Percentiles rank a stretch among this genome's conserved stretches.
phyloP scores from a whole-genome alignment of 2,797 vertebrate species.

The Carapus acus region DNA sequence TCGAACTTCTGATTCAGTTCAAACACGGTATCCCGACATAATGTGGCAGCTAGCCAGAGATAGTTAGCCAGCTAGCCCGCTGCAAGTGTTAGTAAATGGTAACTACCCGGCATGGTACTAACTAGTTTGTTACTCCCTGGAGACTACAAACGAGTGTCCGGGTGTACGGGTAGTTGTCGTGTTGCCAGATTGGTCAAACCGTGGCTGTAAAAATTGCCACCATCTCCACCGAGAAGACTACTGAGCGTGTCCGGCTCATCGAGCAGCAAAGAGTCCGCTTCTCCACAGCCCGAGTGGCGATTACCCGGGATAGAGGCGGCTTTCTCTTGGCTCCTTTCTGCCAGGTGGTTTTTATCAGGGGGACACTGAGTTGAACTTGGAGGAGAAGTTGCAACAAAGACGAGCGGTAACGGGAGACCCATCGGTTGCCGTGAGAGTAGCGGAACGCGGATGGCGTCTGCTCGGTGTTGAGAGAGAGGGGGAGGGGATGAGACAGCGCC shows the following conservation, averaged over 20 bases:
- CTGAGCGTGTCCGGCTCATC: slow-evolving; percentile 30
- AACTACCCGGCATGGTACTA: slow-evolving; percentile 13
- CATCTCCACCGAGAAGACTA: slow-evolving; percentile 21
- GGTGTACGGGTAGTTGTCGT: background rate
- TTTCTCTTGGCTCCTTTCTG: background rate
- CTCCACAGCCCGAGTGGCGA: slow-evolving; percentile 15
- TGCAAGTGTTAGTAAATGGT: background rate
- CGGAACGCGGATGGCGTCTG: slow-evolving; percentile 43
- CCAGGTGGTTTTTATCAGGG: background rate
- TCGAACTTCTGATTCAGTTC: slow-evolving; percentile 36
- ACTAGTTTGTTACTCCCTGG: too few relatives aligned
- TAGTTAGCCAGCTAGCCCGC: slow-evolving; percentile 27
- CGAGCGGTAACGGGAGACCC: slow-evolving; percentile 44
- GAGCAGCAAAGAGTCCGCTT: slow-evolving; percentile 20
- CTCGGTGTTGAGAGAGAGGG: slow-evolving; percentile 62
- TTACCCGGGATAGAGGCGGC: background rate
- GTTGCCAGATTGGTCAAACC: slow-evolving; percentile 7
- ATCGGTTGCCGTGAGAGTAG: slow-evolving; percentile 46
- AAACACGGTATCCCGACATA: slow-evolving; percentile 37
- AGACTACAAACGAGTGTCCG: background rate
- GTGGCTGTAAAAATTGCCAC: slow-evolving; percentile 11
- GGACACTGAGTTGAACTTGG: slow-evolving; percentile 9
- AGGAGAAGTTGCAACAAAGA: slow-evolving; percentile 29
- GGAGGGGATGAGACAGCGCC: slow-evolving; percentile 63
- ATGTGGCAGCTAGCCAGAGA: slow-evolving; percentile 33